These are phyloP conservation scores for Thunnus maccoyii DNA, from an alignment of 2,113 vertebrate species.

Conservation along the genomic window DNA sequence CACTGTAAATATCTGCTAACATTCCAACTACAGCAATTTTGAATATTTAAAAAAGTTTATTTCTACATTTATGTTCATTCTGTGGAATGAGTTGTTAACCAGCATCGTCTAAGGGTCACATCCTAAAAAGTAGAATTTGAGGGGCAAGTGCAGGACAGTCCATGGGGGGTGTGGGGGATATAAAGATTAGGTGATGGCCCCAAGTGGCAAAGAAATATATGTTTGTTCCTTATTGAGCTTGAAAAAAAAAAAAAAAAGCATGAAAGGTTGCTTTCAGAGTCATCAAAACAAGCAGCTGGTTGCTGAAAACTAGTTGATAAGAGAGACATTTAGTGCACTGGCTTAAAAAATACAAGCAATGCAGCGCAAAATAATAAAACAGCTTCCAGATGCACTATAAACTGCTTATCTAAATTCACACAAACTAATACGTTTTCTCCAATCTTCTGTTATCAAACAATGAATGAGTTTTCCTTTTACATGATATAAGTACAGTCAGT, in stretches of 20 bases:
- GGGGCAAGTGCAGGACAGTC: background rate
- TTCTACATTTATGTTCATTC: slow-evolving; percentile 8
- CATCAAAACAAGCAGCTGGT: slow-evolving; percentile 19
- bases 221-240: slow-evolving; percentile 39
- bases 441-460: slow-evolving; percentile 30
- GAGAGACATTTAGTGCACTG: slow-evolving; percentile 44
- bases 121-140: slow-evolving; percentile 10
- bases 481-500: slow-evolving; percentile 44
- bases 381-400: slow-evolving; percentile 28
- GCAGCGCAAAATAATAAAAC: slow-evolving; percentile 47
- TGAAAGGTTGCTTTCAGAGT: slow-evolving; percentile 30
- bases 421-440: slow-evolving; percentile 39
- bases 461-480: slow-evolving; percentile 53
- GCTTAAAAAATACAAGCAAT: slow-evolving; percentile 33
- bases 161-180: background rate
- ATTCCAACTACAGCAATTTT: slow-evolving; percentile 43
- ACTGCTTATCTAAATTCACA: slow-evolving; percentile 30
- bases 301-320: slow-evolving; percentile 22
- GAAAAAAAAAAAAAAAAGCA: slow-evolving; percentile 2
- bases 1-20: slow-evolving; percentile 34
- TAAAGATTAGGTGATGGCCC: background rate
- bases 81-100: slow-evolving; percentile 6
- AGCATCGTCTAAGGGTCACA: slow-evolving; percentile 18
- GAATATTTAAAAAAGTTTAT: slow-evolving; percentile 25
- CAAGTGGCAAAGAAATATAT: slow-evolving; percentile 9